phyloP scores from a whole-genome alignment of 2,888 invertebrate species.

The Cybosia mesomella region DNA sequence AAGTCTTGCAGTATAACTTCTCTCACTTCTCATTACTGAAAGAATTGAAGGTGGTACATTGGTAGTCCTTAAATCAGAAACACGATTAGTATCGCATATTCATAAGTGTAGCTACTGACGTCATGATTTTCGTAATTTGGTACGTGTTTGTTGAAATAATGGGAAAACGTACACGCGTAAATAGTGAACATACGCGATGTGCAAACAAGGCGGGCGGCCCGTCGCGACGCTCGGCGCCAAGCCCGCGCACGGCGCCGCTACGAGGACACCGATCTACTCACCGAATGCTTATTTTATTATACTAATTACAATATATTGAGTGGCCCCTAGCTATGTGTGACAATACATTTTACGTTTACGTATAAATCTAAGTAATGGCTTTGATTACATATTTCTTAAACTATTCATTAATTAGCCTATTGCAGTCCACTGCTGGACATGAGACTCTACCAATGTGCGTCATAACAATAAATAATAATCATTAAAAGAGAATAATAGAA shows the following conservation, averaged over 20 bases:
- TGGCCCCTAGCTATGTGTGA: conserved; percentile 41
- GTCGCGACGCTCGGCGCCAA: conserved; percentile 71
- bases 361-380: neutral
- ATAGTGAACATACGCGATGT: conserved; percentile 78
- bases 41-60: conserved; percentile 35
- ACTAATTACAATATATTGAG: conserved; percentile 52
- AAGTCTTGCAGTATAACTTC: conserved; percentile 24
- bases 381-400: neutral
- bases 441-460: neutral
- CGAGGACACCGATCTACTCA: conserved; percentile 63
- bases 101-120: conserved; percentile 47
- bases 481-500: neutral
- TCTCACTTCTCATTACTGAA: conserved; percentile 30
- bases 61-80: conserved; percentile 42
- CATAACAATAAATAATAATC: conserved; percentile 5
- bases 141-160: conserved; percentile 73
- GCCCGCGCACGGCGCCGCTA: conserved; percentile 57
- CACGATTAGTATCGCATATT: conserved; percentile 46
- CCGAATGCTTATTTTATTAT: conserved; percentile 62
- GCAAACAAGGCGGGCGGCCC: conserved; percentile 72
- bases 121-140: conserved; percentile 64
- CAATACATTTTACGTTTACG: conserved; percentile 18
- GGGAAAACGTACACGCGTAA: conserved; percentile 77
- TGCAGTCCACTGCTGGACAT: neutral
- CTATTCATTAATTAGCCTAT: neutral